Percentiles rank a stretch among this genome's conserved stretches.
Evolutionary conservation across 2,797 vertebrate species (phyloP).

Genomic region (Dermochelys coriacea): DNA sequence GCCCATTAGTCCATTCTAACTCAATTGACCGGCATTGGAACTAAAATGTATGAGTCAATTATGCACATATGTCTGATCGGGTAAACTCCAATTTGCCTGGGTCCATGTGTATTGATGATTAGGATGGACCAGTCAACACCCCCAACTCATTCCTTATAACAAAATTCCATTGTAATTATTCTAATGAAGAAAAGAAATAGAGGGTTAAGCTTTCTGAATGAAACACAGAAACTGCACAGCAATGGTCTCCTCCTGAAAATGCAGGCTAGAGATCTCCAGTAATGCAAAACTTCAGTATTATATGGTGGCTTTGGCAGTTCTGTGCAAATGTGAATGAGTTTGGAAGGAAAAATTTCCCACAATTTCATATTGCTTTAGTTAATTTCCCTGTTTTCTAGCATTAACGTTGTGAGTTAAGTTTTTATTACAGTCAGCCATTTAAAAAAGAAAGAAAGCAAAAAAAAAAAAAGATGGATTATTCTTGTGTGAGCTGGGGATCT

Average conservation of each 20-base stretch:
- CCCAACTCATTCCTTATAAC: conserved; percentile 26
- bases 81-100: not conserved
- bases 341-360: not conserved
- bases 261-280: not conserved
- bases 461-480: not conserved
- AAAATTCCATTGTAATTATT: not conserved
- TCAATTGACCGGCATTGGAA: not conserved
- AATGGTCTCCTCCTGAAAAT: not conserved
- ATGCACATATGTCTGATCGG: not conserved
- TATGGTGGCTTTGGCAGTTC: not conserved
- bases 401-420: not conserved
- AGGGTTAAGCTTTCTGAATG: not conserved
- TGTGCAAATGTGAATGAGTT: not conserved
- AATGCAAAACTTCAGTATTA: not conserved
- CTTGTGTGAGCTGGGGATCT: not conserved
- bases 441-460: not conserved
- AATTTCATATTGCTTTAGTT: not conserved
- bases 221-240: not conserved
- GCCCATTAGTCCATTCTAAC: not conserved
- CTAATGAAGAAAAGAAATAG: not conserved
- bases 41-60: not conserved
- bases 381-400: not conserved
- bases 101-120: not conserved
- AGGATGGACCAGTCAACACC: not conserved
- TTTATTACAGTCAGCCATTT: not conserved